phyloP scores from a whole-genome alignment of 2,113 vertebrate species.

The Brachypodius melanocephalos region DNA sequence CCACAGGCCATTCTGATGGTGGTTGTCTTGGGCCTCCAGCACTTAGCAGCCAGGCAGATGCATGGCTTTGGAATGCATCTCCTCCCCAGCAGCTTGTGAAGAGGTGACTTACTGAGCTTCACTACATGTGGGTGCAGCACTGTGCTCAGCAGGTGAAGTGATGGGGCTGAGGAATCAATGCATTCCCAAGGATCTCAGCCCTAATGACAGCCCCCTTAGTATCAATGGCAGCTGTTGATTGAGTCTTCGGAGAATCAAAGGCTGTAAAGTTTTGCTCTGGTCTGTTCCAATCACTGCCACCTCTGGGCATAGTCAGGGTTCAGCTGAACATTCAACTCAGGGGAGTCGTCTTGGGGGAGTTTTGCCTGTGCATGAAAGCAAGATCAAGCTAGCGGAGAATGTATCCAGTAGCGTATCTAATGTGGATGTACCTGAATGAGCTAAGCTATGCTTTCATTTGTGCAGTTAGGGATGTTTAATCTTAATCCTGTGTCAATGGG shows the following conservation, averaged over 20 bases:
- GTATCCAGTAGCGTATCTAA: too few species aligned
- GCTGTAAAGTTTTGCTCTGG: not conserved
- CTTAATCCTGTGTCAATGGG: slow-evolving; percentile 9
- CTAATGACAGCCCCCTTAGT: not conserved
- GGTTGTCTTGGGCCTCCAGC: not conserved
- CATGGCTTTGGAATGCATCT: not conserved
- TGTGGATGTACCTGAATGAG: not conserved
- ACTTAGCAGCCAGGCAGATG: not conserved
- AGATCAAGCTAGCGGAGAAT: not conserved
- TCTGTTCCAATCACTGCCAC: not conserved
- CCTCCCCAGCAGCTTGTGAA: not conserved
- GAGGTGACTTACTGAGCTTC: not conserved
- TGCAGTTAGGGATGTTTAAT: slow-evolving; percentile 17
- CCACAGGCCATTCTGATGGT: not conserved
- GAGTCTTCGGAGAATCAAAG: not conserved
- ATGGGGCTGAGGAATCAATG: accelerated
- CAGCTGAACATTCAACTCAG: accelerated
- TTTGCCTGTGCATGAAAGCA: not conserved
- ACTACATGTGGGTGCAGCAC: not conserved
- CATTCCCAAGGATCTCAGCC: not conserved
- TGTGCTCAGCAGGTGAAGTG: not conserved
- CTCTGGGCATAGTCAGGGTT: not conserved
- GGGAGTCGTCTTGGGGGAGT: accelerated
- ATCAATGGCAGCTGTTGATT: not conserved
- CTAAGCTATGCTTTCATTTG: not conserved